Percentiles rank a stretch among this genome's conserved stretches.
Conservation (phyloP, 2,797 vertebrate genomes). For the Arnoldichthys spilopterus region DNA sequence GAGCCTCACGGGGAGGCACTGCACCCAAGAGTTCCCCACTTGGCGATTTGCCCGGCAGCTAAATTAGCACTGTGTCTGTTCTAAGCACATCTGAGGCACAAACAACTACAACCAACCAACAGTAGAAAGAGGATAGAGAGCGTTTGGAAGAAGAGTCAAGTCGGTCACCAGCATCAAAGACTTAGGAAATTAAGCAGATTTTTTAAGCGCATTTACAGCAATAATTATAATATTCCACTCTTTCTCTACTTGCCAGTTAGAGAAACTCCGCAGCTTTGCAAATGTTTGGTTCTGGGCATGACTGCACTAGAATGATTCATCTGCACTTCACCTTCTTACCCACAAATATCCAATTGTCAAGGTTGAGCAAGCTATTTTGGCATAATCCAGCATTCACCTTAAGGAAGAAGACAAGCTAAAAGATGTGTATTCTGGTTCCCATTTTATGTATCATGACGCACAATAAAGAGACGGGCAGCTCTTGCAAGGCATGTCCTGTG, state of each 20-base stretch:
- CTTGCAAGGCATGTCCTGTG: not conserved
- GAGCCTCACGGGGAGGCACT: conserved; percentile 26
- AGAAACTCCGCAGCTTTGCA: not conserved
- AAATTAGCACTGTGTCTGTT: conserved; percentile 51
- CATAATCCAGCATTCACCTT: not conserved
- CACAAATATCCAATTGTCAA: not conserved
- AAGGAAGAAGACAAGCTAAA: not conserved
- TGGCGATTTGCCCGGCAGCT: conserved; percentile 42
- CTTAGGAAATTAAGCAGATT: conserved; percentile 13
- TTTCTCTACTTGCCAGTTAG: not conserved
- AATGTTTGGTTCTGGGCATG: not conserved
- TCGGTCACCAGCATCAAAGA: conserved; percentile 1
- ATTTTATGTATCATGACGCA: not conserved
- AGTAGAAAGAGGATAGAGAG: not conserved
- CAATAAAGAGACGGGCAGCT: not conserved
- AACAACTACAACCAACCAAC: conserved; percentile 37
- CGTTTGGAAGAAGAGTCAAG: conserved; percentile 3
- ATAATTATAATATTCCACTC: conserved; percentile 59
- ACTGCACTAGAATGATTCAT: not conserved
- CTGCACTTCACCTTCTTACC: not conserved
- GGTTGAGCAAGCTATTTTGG: not conserved
- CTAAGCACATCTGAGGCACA: conserved; percentile 45
- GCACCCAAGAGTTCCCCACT: conserved; percentile 50
- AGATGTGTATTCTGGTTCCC: not conserved
- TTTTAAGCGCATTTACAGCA: conserved; percentile 42